phyloP scores from a whole-genome alignment of 1,140 invertebrate genomes.

The Zaprionus nigranus region DNA sequence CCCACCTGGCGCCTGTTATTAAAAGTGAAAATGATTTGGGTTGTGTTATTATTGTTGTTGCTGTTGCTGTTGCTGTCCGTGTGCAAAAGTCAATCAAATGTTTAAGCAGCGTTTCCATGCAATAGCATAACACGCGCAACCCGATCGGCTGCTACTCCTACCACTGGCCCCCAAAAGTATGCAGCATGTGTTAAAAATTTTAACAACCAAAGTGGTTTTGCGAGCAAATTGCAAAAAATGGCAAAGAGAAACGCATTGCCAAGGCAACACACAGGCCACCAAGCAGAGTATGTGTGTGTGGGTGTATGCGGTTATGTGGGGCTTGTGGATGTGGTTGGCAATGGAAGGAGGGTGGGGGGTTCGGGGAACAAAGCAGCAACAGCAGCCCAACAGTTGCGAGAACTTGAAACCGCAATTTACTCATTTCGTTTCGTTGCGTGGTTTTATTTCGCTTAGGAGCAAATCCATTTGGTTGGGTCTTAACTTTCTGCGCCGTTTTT shows the following conservation, averaged over 20 bases:
- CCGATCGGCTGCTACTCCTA: not conserved
- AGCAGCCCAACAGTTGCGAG: slow-evolving; percentile 49
- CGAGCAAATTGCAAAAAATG: slow-evolving; percentile 52
- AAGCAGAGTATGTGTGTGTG: not conserved
- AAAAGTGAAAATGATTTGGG: slow-evolving; percentile 45
- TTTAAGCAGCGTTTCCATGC: slow-evolving; percentile 44
- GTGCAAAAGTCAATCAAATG: slow-evolving; percentile 53
- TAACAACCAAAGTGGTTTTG: slow-evolving; percentile 56
- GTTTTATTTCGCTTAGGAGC: slow-evolving; percentile 77
- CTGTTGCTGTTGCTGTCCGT: slow-evolving; percentile 7
- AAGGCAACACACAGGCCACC: slow-evolving; percentile 29
- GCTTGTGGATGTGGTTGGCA: slow-evolving; percentile 2
- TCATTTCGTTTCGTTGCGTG: slow-evolving; percentile 80
- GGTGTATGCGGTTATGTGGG: slow-evolving; percentile 14
- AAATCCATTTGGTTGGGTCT: slow-evolving; percentile 71
- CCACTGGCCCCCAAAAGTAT: slow-evolving; percentile 34
- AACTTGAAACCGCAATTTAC: slow-evolving; percentile 79
- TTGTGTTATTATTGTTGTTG: slow-evolving; percentile 27
- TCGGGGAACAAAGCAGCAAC: not conserved
- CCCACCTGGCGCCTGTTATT: slow-evolving; percentile 9
- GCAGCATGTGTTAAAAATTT: slow-evolving; percentile 59
- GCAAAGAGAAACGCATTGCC: slow-evolving; percentile 45
- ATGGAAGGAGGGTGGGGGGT: not conserved
- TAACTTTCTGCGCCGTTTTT: slow-evolving; percentile 59
- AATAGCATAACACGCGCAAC: slow-evolving; percentile 28